Base-by-base conservation (phyloP, 2,113 vertebrate species). In the Cinclus mexicanus region DNA sequence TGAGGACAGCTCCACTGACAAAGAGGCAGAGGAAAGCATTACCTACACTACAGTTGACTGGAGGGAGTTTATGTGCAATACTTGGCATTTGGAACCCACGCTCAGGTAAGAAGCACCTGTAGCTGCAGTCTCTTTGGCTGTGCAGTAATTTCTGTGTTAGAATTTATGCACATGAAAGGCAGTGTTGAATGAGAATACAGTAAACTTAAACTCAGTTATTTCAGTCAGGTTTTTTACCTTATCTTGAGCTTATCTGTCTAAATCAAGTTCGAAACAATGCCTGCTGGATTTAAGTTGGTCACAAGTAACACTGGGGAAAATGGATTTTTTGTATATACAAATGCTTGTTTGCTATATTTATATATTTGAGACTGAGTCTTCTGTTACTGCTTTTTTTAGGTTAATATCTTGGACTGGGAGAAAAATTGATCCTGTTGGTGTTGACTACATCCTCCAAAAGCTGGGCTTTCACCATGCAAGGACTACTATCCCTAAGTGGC, bases 401-500 rank as follows among this genome's bases (percentile, higher is more conserved):
- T 98, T 99, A 88, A 99, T 99, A 97, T 99, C 99, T 67, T 99
- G 99, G 99, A 99, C 99, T 24, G 99, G 99, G 74, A 98, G 99
- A 64, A 99, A 99, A 97, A 99, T 99, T 24, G 99, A 99, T 97
- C 99, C 99, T 0, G 99, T 99, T 50, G 99, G 99, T 1, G 99
- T 99, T 95, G 99, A 99, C 97, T 99, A 99, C 97, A 99, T 99
- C 93, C 98, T 99, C 79, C 99, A 99, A 92, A 99, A 99, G 88
- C 96, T 99, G 87, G 99, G 99, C 92, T 99, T 99, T 97, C 99
- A 99, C 97, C 99, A 99, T n/a, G 99, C 99, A 85, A 98, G 99
- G 97, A 99, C 99, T 41, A 99, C 99, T 13, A 99, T 99, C 96
- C 99, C 99, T 33, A 99, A 99, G 97, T 99, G 99, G 99, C 99